Evolutionary conservation across 2,113 vertebrate genomes (phyloP), one percentile per base, ranked within the genome.

Genomic region (Hiodon tergisus): DNA sequence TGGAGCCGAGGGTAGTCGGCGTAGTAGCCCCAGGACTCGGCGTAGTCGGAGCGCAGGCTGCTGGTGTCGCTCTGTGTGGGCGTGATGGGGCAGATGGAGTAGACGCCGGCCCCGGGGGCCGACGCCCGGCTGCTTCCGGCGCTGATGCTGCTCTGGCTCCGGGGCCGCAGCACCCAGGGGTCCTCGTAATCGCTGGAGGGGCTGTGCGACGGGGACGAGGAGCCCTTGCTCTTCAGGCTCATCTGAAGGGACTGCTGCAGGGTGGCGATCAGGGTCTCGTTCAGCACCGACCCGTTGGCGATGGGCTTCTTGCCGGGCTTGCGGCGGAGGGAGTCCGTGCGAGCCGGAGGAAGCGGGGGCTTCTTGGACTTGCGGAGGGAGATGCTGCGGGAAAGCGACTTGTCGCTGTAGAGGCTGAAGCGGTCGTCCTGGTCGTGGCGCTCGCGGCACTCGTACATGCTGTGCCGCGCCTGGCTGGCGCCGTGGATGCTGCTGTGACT

Each of bases 111-210:
- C 55, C 84, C 84, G 0, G 93, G 83, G 62, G 91, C 86, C 0
- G 96, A 97, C 1, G 94, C 86, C 75, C 93, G 82, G 69, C 95
- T 94, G 86, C 96, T 97, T 16, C 90, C 86, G 0, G 86, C 93
- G 0, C 96, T 98, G 72, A 93, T 84, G 0, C 93, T 96, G 77
- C 97, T 98, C 74, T 97, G 97, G 84, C 96, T 98, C 77, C 95
- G 92, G 0, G 94, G 93, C 0, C 96, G 92, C 3, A 95, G 79
- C 79, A 94, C 87, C 96, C 97, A 99, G 2, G 95, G 94, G 83
- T 98, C 96, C 8, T 98, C 96, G 0, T 94, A 94, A 86, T 99
- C 97, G 3, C 96, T 97, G 88, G 93, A 92, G 46, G 95, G 94
- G 78, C 96, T 96, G 76, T 95, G 95, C 4, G 95, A 96, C n/a